Base-by-base conservation (phyloP, 1,140 invertebrate species). In the Pachypsylla venusta region DNA sequence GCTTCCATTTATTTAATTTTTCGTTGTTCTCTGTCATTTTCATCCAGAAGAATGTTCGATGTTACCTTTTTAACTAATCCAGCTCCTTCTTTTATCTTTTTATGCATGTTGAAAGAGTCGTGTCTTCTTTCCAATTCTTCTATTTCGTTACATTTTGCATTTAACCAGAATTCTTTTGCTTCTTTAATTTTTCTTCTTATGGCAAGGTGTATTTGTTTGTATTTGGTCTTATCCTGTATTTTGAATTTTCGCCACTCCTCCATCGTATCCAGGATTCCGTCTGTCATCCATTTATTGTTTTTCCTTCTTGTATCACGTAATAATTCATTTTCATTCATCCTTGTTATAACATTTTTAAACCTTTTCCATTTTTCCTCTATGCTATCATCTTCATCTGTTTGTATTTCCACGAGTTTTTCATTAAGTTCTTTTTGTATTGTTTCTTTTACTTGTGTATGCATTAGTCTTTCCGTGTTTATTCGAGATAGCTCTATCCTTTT, bases 231-330 rank as follows among this genome's bases (percentile, higher is more conserved):
- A 25, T 53, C 53, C 30, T 56, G 27, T 56, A 56, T 28, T 28
- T 54, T 13, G 19, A 5, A 20, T 26, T 56, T 35, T 63, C 65
- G 57, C 56, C 62, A 60, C 40, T 62, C 35, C 20, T 67, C 63
- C 61, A 68, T 68, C 14, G 65, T 56, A 3, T 64, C 30, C 13
- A 61, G 54, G 12, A 68, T 67, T 30, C 65, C 66, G n/a, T 62
- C 61, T 57, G 63, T 64, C 64, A 64, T 66, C 25, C 48, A 54
- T 28, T 57, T 53, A 26, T 26, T 40, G 61, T 40, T 48, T 28
- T 53, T n/a, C 20, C 56, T 35, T 59, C 25, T 57, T 59, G 28
- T 40, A 25, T 20, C 26, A n/a, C 30, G 13, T 53, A 35, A 35
- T 10, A 35, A 10, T 10, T 35, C 30, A n/a, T 35, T 30, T 25